A percentile compares a stretch with the other conserved stretches of the same genome.
Evolutionary conservation across 2,888 invertebrate species (phyloP).

Genomic region (Coenonympha arcania): DNA sequence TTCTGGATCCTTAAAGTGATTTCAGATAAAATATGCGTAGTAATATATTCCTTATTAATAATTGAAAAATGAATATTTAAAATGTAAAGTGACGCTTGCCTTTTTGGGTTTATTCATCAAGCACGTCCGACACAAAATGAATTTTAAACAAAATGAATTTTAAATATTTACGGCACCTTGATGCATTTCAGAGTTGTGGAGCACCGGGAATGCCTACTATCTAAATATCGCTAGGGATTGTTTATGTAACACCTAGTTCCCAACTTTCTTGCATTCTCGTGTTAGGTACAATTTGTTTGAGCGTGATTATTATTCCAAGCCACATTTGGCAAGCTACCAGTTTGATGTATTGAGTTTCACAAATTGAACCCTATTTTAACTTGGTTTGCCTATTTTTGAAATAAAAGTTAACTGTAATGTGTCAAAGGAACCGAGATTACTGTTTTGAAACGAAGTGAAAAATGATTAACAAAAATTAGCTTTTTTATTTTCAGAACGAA

Average conservation of each 20-base stretch:
- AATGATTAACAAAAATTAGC: background rate
- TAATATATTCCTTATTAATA: too few species aligned
- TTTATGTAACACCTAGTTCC: background rate
- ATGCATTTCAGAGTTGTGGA: background rate
- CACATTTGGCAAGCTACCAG: background rate
- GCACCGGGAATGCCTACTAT: background rate
- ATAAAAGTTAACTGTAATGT: too few species aligned
- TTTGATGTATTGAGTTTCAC: slow-evolving; percentile 1
- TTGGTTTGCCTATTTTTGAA: background rate
- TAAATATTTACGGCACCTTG: background rate
- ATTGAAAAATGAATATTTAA: too few species aligned
- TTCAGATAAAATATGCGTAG: too few species aligned
- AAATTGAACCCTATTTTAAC: background rate
- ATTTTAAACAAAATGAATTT: background rate
- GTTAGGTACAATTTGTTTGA: background rate
- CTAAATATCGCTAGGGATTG: background rate
- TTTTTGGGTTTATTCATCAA: background rate
- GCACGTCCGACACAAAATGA: background rate
- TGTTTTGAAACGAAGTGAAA: background rate
- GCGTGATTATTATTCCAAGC: background rate
- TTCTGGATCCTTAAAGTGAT: too few species aligned
- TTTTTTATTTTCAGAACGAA: background rate
- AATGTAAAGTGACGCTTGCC: background rate
- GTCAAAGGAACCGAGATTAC: too few species aligned
- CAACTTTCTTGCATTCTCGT: slow-evolving; percentile 1